Percentiles rank a stretch among this genome's conserved stretches.
phyloP scores from a whole-genome alignment of 2,113 vertebrate genomes.

The Glareola pratincola region DNA sequence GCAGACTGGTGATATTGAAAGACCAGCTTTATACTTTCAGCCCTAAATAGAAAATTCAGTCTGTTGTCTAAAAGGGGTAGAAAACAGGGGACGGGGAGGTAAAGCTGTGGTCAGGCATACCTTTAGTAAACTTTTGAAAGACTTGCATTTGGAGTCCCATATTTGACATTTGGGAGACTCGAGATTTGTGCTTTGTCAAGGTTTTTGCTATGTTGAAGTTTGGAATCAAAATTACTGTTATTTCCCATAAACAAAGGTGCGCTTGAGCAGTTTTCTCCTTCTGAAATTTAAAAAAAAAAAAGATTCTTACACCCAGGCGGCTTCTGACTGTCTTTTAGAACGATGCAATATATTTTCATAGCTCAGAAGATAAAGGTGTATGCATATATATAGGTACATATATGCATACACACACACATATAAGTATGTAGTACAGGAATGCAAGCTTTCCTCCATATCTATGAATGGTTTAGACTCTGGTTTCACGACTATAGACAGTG shows the following conservation, averaged over 20 bases:
- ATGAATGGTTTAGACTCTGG: not conserved
- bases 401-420: not conserved
- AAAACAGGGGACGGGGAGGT: not conserved
- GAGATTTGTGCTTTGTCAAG: not conserved
- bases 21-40: slow-evolving; percentile 5
- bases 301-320: not conserved
- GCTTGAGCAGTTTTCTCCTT: not conserved
- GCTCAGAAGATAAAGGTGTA: not conserved
- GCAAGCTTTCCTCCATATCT: not conserved
- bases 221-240: not conserved
- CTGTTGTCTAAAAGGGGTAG: not conserved
- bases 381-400: not conserved
- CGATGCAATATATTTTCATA: not conserved
- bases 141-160: not conserved
- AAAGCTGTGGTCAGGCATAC: not conserved
- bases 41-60: not conserved
- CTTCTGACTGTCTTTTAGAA: not conserved
- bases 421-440: not conserved
- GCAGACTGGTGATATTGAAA: slow-evolving; percentile 20
- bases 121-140: not conserved
- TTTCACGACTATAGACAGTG: not conserved
- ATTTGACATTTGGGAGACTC: not conserved
- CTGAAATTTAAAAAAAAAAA: not conserved
- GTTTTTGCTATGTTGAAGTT: not conserved
- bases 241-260: not conserved